A percentile compares a stretch with the other conserved stretches of the same genome.
Evolutionary conservation across 1,140 invertebrate genomes (phyloP).

Genomic region (Physella acuta): DNA sequence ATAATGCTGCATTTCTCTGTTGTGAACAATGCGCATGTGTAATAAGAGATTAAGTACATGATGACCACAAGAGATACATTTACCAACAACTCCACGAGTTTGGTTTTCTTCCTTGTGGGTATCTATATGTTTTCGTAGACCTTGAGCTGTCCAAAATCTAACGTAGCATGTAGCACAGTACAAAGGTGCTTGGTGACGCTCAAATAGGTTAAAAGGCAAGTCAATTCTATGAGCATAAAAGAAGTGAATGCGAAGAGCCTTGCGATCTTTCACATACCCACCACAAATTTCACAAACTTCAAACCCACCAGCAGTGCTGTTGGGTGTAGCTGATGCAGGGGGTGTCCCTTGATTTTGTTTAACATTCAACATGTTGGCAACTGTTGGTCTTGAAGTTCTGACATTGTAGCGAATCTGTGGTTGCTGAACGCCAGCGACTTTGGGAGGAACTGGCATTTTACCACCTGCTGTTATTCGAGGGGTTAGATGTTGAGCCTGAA

Average conservation of each 20-base stretch:
- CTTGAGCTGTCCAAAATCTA: slow-evolving; percentile 57
- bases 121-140: slow-evolving; percentile 47
- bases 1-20: slow-evolving; percentile 40
- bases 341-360: slow-evolving; percentile 20
- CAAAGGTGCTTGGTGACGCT: slow-evolving; percentile 41
- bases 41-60: slow-evolving; percentile 41
- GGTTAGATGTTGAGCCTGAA: background rate
- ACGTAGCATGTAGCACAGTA: slow-evolving; percentile 52
- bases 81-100: slow-evolving; percentile 27
- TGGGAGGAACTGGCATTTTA: background rate
- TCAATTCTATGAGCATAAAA: slow-evolving; percentile 56
- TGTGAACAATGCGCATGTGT: slow-evolving; percentile 45
- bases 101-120: slow-evolving; percentile 30
- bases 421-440: background rate
- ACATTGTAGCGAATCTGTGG: slow-evolving; percentile 2
- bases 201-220: slow-evolving; percentile 48
- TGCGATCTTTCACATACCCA: slow-evolving; percentile 56
- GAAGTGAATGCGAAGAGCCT: slow-evolving; percentile 55
- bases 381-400: slow-evolving; percentile 5
- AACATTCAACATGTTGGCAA: slow-evolving; percentile 19
- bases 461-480: background rate
- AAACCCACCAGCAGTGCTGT: slow-evolving; percentile 44
- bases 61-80: slow-evolving; percentile 44
- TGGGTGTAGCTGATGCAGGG: slow-evolving; percentile 17
- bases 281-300: slow-evolving; percentile 59